phyloP scores from a whole-genome alignment of 2,888 invertebrate genomes.

The Melangyna quadrimaculata region DNA sequence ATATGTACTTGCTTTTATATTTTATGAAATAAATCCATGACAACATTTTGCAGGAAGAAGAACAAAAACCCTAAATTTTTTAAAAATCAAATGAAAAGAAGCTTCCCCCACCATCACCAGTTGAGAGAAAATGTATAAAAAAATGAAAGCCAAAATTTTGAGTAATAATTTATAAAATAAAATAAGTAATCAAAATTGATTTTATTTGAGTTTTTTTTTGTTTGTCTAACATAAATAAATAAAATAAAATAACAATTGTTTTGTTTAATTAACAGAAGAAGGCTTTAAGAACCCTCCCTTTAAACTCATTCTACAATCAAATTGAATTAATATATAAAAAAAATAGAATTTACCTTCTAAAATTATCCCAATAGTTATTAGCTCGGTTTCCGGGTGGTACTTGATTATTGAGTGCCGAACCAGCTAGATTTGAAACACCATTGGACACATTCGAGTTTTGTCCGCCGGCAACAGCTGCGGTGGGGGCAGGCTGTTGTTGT shows the following conservation, averaged over 20 bases:
- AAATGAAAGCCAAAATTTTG: neutral
- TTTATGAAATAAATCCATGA: too few relatives aligned
- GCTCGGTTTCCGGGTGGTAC: constrained; percentile 94
- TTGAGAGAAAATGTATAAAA: neutral
- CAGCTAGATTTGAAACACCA: constrained; percentile 74
- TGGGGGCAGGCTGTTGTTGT: constrained; percentile 74
- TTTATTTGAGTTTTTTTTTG: constrained; percentile 11
- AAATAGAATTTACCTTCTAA: constrained; percentile 88
- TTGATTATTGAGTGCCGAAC: constrained; percentile 89
- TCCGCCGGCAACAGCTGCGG: constrained; percentile 28
- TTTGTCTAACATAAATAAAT: constrained; percentile 49
- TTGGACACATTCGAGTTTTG: constrained; percentile 73
- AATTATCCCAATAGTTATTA: constrained; percentile 97
- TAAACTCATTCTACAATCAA: constrained; percentile 15
- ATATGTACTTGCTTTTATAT: too few relatives aligned
- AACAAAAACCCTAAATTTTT: neutral
- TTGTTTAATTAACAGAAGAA: neutral
- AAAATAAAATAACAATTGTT: constrained; percentile 41
- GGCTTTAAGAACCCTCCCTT: neutral
- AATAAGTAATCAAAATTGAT: constrained; percentile 40
- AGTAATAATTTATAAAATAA: neutral
- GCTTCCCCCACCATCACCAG: constrained; percentile 36
- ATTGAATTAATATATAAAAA: too few relatives aligned
- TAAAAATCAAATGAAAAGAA: constrained; percentile 64
- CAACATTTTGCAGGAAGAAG: too few relatives aligned